phyloP scores from a whole-genome alignment of 2,888 invertebrate genomes.

The Drosophila neotestacea region DNA sequence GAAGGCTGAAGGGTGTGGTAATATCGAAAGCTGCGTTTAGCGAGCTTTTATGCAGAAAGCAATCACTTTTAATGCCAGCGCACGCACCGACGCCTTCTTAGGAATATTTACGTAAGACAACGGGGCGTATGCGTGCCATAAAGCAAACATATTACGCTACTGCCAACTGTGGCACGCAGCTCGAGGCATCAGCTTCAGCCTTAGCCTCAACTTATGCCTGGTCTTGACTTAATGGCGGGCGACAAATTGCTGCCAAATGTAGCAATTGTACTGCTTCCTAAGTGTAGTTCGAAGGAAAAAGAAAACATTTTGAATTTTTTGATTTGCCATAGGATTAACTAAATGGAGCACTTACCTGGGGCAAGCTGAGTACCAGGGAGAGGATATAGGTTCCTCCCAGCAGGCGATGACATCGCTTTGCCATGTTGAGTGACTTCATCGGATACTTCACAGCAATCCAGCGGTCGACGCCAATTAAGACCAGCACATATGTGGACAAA shows the following conservation, averaged over 20 bases:
- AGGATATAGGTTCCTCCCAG: conserved; percentile 90
- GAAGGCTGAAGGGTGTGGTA: conserved; percentile 36
- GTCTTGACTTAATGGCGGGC: conserved; percentile 55
- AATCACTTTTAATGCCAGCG: conserved; percentile 74
- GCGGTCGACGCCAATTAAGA: conserved; percentile 92
- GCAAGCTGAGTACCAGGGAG: conserved; percentile 91
- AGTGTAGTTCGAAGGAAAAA: conserved; percentile 15
- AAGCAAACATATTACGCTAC: conserved; percentile 64
- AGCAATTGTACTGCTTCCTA: conserved; percentile 23
- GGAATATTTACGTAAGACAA: conserved; percentile 60
- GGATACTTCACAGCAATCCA: conserved; percentile 93
- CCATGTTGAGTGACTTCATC: conserved; percentile 89
- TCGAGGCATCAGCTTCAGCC: neutral
- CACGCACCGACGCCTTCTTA: conserved; percentile 54
- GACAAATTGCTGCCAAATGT: conserved; percentile 56
- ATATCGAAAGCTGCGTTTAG: conserved; percentile 61
- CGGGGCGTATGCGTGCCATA: conserved; percentile 71
- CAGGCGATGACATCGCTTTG: conserved; percentile 89
- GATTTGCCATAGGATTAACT: conserved; percentile 33
- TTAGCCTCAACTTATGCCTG: conserved; percentile 9
- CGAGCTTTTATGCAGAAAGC: conserved; percentile 62
- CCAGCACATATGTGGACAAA: conserved; percentile 92
- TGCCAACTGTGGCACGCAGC: conserved; percentile 44
- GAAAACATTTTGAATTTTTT: conserved; percentile 44
- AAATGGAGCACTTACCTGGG: conserved; percentile 89